These are phyloP conservation scores for Mionectes olivaceus DNA, from an alignment of 2,797 vertebrate species.

Conservation along the genomic window DNA sequence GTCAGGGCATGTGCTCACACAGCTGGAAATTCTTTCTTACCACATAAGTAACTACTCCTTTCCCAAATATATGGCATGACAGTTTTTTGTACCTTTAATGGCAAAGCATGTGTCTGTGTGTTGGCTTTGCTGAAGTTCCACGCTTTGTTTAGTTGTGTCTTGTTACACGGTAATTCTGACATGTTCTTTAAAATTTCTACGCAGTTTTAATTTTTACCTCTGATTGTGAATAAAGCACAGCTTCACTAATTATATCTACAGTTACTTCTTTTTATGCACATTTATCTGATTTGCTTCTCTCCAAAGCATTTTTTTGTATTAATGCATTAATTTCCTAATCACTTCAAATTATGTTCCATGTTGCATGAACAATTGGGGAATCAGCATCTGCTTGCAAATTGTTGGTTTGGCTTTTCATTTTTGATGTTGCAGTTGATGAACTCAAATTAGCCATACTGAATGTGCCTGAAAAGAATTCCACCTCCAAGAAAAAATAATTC, in stretches of 20 bases:
- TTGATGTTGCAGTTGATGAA: conserved; percentile 37
- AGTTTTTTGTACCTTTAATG: background rate
- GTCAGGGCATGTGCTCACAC: fast-evolving
- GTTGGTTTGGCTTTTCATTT: conserved; percentile 51
- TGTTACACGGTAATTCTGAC: background rate
- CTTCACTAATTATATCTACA: conserved; percentile 38
- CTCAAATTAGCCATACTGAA: conserved; percentile 27
- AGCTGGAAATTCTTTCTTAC: background rate
- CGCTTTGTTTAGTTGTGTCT: background rate
- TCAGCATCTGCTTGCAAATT: conserved; percentile 59
- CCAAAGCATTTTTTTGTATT: conserved; percentile 45
- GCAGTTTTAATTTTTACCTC: conserved; percentile 23
- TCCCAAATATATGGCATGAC: background rate
- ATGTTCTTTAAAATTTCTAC: background rate
- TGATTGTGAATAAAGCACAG: conserved; percentile 27
- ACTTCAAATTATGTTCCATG: conserved; percentile 51
- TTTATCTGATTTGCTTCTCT: conserved; percentile 65
- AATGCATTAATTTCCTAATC: conserved; percentile 66
- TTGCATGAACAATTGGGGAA: conserved; percentile 64
- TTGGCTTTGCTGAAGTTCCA: background rate
- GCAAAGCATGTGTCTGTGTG: background rate
- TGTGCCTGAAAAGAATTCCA: background rate
- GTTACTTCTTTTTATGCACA: conserved; percentile 34
- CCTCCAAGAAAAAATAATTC: conserved; percentile 27
- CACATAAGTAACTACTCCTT: background rate